Percentiles rank a stretch among this genome's conserved stretches.
Evolutionary conservation across 2,888 invertebrate species (phyloP).

Genomic region (Tineola bisselliella): DNA sequence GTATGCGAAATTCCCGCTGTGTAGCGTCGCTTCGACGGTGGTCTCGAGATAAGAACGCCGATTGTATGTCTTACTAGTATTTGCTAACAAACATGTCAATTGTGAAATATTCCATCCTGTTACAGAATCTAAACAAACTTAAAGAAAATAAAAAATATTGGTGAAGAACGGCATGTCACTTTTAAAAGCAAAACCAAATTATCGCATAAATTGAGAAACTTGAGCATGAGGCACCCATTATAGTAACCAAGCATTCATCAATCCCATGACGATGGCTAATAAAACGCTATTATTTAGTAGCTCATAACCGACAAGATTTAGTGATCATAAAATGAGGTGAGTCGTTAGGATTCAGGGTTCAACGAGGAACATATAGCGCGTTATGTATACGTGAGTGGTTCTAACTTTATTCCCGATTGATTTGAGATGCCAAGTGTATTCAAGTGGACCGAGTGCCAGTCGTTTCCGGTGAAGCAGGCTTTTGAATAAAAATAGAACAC

Average conservation of each 20-base stretch:
- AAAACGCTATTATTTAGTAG: constrained; percentile 62
- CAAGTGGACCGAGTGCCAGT: constrained; percentile 47
- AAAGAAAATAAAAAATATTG: constrained; percentile 14
- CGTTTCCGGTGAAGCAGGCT: constrained; percentile 64
- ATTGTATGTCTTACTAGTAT: background rate
- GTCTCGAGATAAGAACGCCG: constrained; percentile 14
- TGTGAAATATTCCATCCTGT: constrained; percentile 1
- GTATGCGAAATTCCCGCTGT: constrained; percentile 25
- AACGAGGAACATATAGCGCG: background rate
- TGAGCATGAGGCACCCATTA: constrained; percentile 25
- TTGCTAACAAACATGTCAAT: constrained; percentile 19
- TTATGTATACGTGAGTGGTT: background rate
- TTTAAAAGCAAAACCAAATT: constrained; percentile 19
- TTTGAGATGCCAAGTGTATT: constrained; percentile 10
- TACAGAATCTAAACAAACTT: background rate
- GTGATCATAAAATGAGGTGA: constrained; percentile 44
- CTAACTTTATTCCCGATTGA: constrained; percentile 4
- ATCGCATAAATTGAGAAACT: constrained; percentile 49
- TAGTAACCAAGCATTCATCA: constrained; percentile 55
- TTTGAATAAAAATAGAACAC: constrained; percentile 45
- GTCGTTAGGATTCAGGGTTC: background rate
- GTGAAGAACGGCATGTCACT: constrained; percentile 18
- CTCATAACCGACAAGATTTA: constrained; percentile 61
- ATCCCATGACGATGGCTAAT: constrained; percentile 47
- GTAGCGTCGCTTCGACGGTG: constrained; percentile 23